Base-by-base conservation (phyloP, 2,797 vertebrate species). In the Thaleichthys pacificus region DNA sequence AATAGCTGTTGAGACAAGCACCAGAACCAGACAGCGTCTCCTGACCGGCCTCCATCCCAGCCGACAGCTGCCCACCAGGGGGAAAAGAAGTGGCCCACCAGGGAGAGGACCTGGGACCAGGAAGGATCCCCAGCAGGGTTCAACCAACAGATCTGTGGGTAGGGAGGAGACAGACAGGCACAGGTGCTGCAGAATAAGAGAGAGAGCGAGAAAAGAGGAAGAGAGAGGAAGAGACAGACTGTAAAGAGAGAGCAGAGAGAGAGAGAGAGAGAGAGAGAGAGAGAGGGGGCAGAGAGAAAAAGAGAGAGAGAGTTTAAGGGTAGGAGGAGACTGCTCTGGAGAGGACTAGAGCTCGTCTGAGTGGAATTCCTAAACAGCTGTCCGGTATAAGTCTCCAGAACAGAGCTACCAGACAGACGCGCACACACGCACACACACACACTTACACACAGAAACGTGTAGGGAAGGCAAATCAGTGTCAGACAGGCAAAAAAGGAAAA, bases 341-440 rank as follows among this genome's bases (percentile, higher is more conserved):
- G 77, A 67, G 79, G 84, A 89, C 87, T 82, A 87, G 87, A 82
- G 71, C 32, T 69, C 73, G 85, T 85, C 73, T 74, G 76, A 90
- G 86, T 87, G 90, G 88, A 87, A 89, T 91, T 89, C 91, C 85
- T 79, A 92, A 92, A 92, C 93, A 94, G 93, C 92, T 94, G 93
- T 93, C 89, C 87, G 71, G 85, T 91, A 91, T 89, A 91, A 89
- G 42, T 91, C 89, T 86, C 85, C 69, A 85, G 86, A 88, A 86
- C 74, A 87, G 85, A 70, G 85, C 62, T 56, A 56, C 51, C 51
- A 84, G 83, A 78, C 72, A 77, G 78, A 88, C 77, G 72, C 80
- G 74, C 70, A 76, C 77, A 42, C 22, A 30, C 12, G 3, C 30
- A n/a, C 26, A 35, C 68, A 26, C 68, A 35, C 68, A 26, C 57